A percentile compares a stretch with the other conserved stretches of the same genome.
These are phyloP conservation scores for Pleuronectes platessa DNA, from an alignment of 2,113 vertebrate genomes.

Conservation along the genomic window DNA sequence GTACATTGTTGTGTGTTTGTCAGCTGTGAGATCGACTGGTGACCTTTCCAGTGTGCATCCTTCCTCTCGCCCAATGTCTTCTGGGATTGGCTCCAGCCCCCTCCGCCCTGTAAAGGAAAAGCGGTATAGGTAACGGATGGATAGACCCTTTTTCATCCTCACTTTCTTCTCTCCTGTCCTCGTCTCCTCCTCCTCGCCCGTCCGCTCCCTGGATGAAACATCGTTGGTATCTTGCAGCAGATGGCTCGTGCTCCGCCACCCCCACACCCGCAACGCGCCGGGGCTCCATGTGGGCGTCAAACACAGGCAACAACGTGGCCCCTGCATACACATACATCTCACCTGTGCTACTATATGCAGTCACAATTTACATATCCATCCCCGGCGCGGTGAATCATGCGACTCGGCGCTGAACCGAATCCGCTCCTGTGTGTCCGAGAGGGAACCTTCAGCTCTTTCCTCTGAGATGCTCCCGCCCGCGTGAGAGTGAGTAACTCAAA, in stretches of 20 bases:
- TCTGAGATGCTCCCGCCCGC: background rate
- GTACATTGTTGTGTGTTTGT: too few species aligned
- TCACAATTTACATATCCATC: constrained; percentile 22
- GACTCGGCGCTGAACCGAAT: background rate
- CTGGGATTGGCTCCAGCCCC: too few species aligned
- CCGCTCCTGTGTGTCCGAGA: background rate
- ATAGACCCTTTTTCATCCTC: background rate
- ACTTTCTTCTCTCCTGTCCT: background rate
- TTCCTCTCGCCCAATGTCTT: too few species aligned
- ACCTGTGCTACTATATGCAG: constrained; percentile 45
- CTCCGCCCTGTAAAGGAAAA: too few species aligned
- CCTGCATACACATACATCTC: constrained; percentile 30
- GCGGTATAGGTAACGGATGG: too few species aligned
- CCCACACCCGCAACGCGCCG: constrained; percentile 55
- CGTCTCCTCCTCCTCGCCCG: constrained; percentile 6
- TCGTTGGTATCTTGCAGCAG: constrained; percentile 49
- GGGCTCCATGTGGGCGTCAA: constrained; percentile 52
- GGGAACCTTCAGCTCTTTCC: background rate
- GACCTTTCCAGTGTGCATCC: too few species aligned
- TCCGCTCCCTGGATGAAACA: constrained; percentile 27
- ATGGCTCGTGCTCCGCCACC: constrained; percentile 53
- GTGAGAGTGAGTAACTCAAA: background rate
- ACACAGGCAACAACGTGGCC: constrained; percentile 48
- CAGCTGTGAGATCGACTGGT: too few species aligned
- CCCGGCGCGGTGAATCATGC: background rate